phyloP scores from a whole-genome alignment of 2,797 vertebrate genomes.

The Sarcophilus harrisii region DNA sequence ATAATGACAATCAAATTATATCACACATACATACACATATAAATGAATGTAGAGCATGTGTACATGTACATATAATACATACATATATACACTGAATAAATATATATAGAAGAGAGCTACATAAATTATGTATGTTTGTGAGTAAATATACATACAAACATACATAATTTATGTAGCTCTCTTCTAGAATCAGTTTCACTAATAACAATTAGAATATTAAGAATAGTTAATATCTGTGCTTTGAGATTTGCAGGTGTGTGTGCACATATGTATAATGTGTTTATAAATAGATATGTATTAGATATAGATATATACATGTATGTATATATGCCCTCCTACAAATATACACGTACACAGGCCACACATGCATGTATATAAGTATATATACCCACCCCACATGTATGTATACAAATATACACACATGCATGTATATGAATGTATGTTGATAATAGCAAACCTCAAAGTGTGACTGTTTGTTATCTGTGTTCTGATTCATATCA shows the following conservation, averaged over 20 bases:
- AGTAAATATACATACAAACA: no score
- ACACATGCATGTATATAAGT: neutral
- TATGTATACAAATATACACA: neutral
- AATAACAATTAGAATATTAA: neutral
- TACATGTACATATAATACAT: no score
- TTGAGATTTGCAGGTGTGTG: neutral
- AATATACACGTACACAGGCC: no score
- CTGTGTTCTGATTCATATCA: neutral
- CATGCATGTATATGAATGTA: neutral
- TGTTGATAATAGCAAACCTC: neutral
- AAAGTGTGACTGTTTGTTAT: neutral
- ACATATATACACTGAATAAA: neutral
- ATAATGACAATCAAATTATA: neutral
- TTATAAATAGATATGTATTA: neutral
- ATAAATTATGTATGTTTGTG: neutral
- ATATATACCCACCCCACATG: neutral
- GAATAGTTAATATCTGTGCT: neutral
- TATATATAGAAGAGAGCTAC: no score
- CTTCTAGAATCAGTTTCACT: neutral
- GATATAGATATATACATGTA: neutral
- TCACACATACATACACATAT: neutral
- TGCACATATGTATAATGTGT: neutral
- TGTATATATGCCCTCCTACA: neutral
- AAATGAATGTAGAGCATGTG: neutral
- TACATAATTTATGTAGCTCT: neutral